phyloP scores from a whole-genome alignment of 2,888 invertebrate species.

The Amiota minor region DNA sequence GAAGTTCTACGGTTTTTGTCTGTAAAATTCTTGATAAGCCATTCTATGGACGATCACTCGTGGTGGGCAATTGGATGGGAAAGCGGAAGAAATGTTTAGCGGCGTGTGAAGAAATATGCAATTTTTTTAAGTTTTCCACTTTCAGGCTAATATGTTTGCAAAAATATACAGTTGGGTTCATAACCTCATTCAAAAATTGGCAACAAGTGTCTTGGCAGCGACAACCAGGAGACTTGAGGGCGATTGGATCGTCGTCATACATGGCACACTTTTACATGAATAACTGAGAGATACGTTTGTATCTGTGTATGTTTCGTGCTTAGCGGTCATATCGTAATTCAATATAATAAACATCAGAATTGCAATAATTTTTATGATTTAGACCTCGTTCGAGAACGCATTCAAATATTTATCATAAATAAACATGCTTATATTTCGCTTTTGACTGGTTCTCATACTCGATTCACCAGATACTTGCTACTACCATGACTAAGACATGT shows the following conservation, averaged over 20 bases:
- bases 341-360: slow-evolving; percentile 44
- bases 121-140: slow-evolving; percentile 33
- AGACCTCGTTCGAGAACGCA: slow-evolving; percentile 45
- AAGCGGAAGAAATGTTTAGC: slow-evolving; percentile 57
- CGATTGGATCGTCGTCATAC: background rate
- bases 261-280: background rate
- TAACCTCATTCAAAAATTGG: slow-evolving; percentile 63
- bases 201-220: slow-evolving; percentile 57
- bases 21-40: too few species aligned
- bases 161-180: slow-evolving; percentile 65
- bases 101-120: slow-evolving; percentile 46
- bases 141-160: slow-evolving; percentile 32
- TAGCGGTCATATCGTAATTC: slow-evolving; percentile 36
- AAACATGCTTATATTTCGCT: too few species aligned
- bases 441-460: slow-evolving; percentile 17
- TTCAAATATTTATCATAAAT: too few species aligned
- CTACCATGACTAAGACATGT: background rate
- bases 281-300: background rate
- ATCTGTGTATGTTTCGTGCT: slow-evolving; percentile 1
- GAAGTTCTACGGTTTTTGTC: too few species aligned
- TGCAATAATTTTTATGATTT: slow-evolving; percentile 46
- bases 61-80: too few species aligned
- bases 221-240: background rate
- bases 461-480: background rate
- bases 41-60: too few species aligned